A percentile compares a stretch with the other conserved stretches of the same genome.
These are phyloP conservation scores for Palythoa caribaeorum DNA, from an alignment of 92 coral and sea anemone species.

Conservation along the genomic window DNA sequence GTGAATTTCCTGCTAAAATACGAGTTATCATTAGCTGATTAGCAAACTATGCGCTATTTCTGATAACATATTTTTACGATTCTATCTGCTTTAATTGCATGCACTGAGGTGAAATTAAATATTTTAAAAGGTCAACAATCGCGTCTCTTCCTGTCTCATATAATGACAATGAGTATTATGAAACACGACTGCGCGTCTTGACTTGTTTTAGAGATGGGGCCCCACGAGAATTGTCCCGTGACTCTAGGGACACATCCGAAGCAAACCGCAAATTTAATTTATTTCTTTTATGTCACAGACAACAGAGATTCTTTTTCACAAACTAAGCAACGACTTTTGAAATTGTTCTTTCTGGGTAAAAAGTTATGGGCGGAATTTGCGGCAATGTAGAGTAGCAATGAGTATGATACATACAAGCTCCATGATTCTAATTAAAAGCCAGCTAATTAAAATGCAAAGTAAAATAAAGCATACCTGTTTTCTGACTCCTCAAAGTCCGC, in stretches of 20 bases:
- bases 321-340: background rate
- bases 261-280: background rate
- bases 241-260: background rate
- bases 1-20: background rate
- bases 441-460: too few relatives aligned
- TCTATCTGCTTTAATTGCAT: background rate
- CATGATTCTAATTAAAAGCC: background rate
- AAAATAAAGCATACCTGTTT: constrained; percentile 18
- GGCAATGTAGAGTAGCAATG: background rate
- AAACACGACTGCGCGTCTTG: constrained; percentile 5
- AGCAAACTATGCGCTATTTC: background rate
- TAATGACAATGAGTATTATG: background rate
- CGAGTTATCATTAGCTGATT: background rate
- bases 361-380: background rate
- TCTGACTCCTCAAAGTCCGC: constrained; percentile 69
- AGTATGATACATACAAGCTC: background rate
- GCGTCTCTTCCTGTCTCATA: background rate
- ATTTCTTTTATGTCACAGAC: background rate
- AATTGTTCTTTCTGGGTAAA: background rate
- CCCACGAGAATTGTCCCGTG: background rate
- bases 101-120: background rate
- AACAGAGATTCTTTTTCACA: background rate
- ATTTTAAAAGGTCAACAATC: constrained; percentile 15
- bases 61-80: background rate
- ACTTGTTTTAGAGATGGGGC: constrained; percentile 18